phyloP scores from a whole-genome alignment of 2,797 vertebrate genomes.

The Austrolebias charrua region DNA sequence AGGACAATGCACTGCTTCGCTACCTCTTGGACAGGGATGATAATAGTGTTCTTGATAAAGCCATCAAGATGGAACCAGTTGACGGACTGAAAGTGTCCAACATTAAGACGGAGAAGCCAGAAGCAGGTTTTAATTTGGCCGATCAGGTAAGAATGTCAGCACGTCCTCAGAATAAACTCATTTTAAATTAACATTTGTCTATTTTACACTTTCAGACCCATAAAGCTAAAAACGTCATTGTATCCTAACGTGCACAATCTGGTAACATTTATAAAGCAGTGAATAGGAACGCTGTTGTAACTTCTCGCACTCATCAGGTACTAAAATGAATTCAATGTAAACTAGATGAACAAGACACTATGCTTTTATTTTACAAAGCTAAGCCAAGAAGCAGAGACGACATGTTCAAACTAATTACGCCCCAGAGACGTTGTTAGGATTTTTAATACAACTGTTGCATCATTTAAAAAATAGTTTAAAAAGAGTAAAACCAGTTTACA shows the following conservation, averaged over 20 bases:
- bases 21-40: constrained; percentile 96
- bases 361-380: background rate
- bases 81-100: constrained; percentile 81
- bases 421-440: too few relatives aligned
- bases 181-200: background rate
- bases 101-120: constrained; percentile 88
- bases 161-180: background rate
- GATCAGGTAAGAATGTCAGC: constrained; percentile 81
- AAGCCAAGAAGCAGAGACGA: background rate
- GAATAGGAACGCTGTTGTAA: background rate
- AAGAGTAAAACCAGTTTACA: too few relatives aligned
- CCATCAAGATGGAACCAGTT: constrained; percentile 86
- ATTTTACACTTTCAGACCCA: background rate
- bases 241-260: background rate
- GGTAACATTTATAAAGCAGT: too few relatives aligned
- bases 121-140: constrained; percentile 81
- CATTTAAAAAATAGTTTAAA: too few relatives aligned
- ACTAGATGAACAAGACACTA: background rate
- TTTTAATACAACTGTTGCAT: too few relatives aligned
- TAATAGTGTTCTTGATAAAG: constrained; percentile 87
- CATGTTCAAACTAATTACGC: background rate
- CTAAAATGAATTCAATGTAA: background rate
- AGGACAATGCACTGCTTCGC: constrained; percentile 96
- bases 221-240: too few relatives aligned
- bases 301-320: background rate